These are phyloP conservation scores for Palythoa caribaeorum DNA, from an alignment of 92 coral and sea anemone species.

Conservation along the genomic window DNA sequence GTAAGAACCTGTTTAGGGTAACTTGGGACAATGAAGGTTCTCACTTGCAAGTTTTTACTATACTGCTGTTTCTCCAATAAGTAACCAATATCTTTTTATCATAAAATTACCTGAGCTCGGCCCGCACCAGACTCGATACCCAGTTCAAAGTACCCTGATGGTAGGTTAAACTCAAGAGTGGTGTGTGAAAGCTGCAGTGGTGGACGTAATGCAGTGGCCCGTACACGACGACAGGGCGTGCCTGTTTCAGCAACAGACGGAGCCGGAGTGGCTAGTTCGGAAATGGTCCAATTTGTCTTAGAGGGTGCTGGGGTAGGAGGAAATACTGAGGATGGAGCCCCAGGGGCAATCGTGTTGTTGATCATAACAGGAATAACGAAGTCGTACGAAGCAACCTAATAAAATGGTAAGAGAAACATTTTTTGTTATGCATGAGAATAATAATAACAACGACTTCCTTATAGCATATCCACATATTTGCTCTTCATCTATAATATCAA, in stretches of 20 bases:
- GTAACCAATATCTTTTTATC: neutral
- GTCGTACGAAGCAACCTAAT: constrained; percentile 95
- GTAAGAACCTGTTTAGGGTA: too few relatives aligned
- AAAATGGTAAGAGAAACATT: neutral
- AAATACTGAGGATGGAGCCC: constrained; percentile 87
- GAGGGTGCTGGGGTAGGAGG: constrained; percentile 99
- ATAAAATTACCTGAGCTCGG: constrained; percentile 84
- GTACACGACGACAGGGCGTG: constrained; percentile 95
- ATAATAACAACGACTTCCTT: too few relatives aligned
- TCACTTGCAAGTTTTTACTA: too few relatives aligned
- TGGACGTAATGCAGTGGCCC: constrained; percentile 93
- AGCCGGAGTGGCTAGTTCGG: constrained; percentile 93
- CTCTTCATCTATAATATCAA: too few relatives aligned
- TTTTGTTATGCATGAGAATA: too few relatives aligned
- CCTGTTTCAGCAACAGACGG: constrained; percentile 80
- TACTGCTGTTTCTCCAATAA: too few relatives aligned
- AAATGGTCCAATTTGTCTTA: constrained; percentile 98
- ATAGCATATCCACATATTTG: too few relatives aligned
- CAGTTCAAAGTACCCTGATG: constrained; percentile 95
- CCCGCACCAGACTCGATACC: constrained; percentile 99
- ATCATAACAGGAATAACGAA: constrained; percentile 96
- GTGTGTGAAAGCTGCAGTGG: constrained; percentile 94
- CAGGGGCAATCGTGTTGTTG: constrained; percentile 95
- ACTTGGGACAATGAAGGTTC: too few relatives aligned
- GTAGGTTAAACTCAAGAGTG: constrained; percentile 83